A percentile compares a stretch with the other conserved stretches of the same genome.
Evolutionary conservation across 2,888 invertebrate genomes (phyloP).

Genomic region (Brenthis ino): DNA sequence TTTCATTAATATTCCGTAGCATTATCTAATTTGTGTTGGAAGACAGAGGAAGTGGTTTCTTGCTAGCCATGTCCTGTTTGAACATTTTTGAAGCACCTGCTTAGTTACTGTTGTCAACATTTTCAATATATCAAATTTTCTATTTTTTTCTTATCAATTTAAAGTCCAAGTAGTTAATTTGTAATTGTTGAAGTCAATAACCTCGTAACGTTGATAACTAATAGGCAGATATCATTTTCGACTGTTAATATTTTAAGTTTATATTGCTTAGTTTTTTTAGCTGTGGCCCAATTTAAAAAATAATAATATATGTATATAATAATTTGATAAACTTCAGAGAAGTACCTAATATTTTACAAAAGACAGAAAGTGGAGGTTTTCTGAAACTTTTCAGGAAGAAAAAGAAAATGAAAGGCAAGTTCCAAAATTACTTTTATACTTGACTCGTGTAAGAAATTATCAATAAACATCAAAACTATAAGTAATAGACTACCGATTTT

Average conservation of each 20-base stretch:
- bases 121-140: not conserved
- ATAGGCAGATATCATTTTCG: constrained; percentile 11
- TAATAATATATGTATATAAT: no score
- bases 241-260: constrained; percentile 7
- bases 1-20: constrained; percentile 68
- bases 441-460: no score
- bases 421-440: no score
- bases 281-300: not conserved
- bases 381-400: no score
- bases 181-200: constrained; percentile 42
- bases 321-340: no score
- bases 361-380: no score
- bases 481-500: no score
- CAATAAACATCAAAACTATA: no score
- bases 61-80: constrained; percentile 60
- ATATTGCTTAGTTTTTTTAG: not conserved
- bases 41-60: constrained; percentile 69
- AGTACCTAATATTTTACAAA: no score
- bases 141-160: constrained; percentile 17
- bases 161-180: constrained; percentile 9
- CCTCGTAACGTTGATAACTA: constrained; percentile 44
- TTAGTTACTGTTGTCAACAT: constrained; percentile 7
- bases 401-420: no score
- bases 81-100: constrained; percentile 53
- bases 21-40: constrained; percentile 70